Base-by-base conservation (phyloP, 2,797 vertebrate species). In the Cynodonichthys magdalenae region DNA sequence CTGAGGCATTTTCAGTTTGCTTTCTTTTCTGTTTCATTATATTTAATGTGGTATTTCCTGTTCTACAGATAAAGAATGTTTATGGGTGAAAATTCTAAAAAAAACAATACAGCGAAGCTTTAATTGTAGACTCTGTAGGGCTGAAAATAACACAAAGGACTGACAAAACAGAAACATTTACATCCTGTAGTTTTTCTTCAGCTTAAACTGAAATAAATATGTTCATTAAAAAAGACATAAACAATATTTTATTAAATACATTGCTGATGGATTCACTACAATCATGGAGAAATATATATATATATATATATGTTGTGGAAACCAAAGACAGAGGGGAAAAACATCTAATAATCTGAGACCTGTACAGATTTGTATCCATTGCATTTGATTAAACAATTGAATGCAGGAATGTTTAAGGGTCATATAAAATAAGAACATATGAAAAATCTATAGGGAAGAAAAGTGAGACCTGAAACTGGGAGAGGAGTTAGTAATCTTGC, bases 91-190 rank as follows among this genome's bases (percentile, higher is more conserved):
- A 61, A 50, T 10, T 24, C 47, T 29, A n/a, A 73, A n/a, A 73
- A 77, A 70, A 67, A 19, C 29, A 51, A 64, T 61, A 75, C 41
- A 79, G 52, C 39, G 48, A 58, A 50, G 27, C 18, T 20, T 51
- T 58, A 69, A 75, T 53, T 34, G 18, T 51, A 49, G 53, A 52
- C 55, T 44, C 55, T 63, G 46, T 41, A 44, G 45, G 67, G 73
- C 44, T 62, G 45, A 76, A 68, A 24, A 50, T 63, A 59, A 15
- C 57, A 60, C 55, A 62, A 17, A 66, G 39, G 31, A 62, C 36
- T 41, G 48, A 77, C 51, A 72, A 75, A 74, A 63, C 77, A 31
- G 60, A 71, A 65, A 39, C 62, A n/a, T 36, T 27, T 15, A 44
- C 29, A 62, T 15, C 24, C 28, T 41, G 44, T 62, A 11, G 19